Base-by-base conservation (phyloP, 2,797 vertebrate species). In the Aulostomus chinensis region DNA sequence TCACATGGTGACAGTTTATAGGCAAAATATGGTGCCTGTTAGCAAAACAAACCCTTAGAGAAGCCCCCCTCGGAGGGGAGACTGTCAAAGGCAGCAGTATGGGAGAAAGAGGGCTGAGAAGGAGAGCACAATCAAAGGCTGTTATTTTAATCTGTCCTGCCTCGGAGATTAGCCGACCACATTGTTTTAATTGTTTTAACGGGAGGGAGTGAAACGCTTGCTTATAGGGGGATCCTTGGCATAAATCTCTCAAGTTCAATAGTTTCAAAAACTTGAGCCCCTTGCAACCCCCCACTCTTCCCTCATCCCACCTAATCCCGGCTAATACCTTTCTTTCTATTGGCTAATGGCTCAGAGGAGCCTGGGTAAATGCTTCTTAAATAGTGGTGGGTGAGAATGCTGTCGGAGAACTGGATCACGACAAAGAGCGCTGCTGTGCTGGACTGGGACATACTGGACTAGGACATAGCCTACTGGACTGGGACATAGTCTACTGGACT, bases 141-240 rank as follows among this genome's bases (percentile, higher is more conserved):
- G 88, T 85, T 92, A 83, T 91, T 92, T 86, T 84, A 91, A 91
- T 91, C 88, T 88, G 86, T 64, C 61, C 81, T 81, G 88, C 84
- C 84, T 83, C 58, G 77, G 84, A 92, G 91, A 92, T 93, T 90
- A 91, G 80, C 82, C 65, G 16, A 76, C 78, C 90, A 82, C 91
- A 91, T 92, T 92, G 92, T 92, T 89, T 86, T 90, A 87, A 91
- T 92, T 92, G 92, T 92, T 91, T 92, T 91, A 91, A 86, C 65
- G 57, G 83, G 83, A 69, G 79, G 88, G 87, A 86, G 83, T 84
- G 86, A 87, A 90, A 77, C 78, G 83, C 80, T 76, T 78, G 51
- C 72, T 85, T 84, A 86, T 76, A 78, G 73, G 81, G 78, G 81
- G 76, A 80, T 89, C 88, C 84, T 84, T 88, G 81, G 85, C 86